Conservation (phyloP, 1,140 invertebrate genomes). For the Leptopilina boulardi region DNA sequence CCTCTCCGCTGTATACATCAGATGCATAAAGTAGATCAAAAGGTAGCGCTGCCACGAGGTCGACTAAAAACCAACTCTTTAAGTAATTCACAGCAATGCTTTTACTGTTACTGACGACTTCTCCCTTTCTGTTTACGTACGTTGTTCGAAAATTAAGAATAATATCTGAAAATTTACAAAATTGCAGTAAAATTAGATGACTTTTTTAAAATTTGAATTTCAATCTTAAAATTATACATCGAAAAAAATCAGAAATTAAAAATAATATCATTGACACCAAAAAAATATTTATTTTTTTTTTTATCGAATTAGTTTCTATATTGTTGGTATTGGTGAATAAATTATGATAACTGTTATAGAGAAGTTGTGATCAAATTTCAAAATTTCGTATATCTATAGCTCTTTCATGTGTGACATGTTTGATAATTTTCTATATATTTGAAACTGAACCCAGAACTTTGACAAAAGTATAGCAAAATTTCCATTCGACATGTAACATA, state of each 20-base stretch:
- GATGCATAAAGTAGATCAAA: slow-evolving; percentile 96
- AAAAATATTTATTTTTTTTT: too few relatives aligned
- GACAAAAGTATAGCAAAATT: neutral
- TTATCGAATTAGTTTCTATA: too few relatives aligned
- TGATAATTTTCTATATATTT: slow-evolving; percentile 26
- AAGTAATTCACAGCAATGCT: slow-evolving; percentile 94
- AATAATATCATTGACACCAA: too few relatives aligned
- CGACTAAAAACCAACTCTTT: slow-evolving; percentile 96
- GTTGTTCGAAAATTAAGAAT: slow-evolving; percentile 98
- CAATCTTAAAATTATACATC: too few relatives aligned
- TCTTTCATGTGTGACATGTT: neutral
- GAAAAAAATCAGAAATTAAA: neutral
- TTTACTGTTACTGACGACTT: slow-evolving; percentile 95
- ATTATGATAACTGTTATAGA: neutral
- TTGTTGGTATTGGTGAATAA: too few relatives aligned
- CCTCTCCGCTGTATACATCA: slow-evolving; percentile 89
- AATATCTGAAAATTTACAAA: slow-evolving; percentile 88
- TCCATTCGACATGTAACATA: neutral
- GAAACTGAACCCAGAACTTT: neutral
- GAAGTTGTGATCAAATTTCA: neutral
- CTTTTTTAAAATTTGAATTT: too few relatives aligned
- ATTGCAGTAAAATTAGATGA: too few relatives aligned
- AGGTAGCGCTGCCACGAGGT: slow-evolving; percentile 95
- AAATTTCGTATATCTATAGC: neutral
- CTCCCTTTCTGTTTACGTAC: slow-evolving; percentile 98